Conservation (phyloP, 2,113 vertebrate species). For the Calyptommatus sinebrachiatus region DNA sequence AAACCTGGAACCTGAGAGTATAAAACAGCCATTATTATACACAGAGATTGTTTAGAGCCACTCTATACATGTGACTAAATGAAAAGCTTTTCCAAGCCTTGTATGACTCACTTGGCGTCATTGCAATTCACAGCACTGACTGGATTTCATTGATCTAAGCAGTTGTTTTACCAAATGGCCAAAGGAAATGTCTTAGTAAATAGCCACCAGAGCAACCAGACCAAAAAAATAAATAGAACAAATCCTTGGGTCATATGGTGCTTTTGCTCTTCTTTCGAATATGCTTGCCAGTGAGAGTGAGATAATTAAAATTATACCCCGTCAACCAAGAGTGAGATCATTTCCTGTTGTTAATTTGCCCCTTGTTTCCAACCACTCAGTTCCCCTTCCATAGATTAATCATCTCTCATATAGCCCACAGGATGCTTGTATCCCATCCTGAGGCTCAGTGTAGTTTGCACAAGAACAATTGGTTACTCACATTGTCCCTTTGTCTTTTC, state of each 20-base stretch:
- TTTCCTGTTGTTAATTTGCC: too few relatives aligned
- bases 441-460: too few relatives aligned
- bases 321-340: too few relatives aligned
- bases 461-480: too few relatives aligned
- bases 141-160: not conserved
- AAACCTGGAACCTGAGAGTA: not conserved
- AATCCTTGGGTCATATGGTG: not conserved
- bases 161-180: not conserved
- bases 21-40: not conserved
- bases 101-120: not conserved
- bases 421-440: too few relatives aligned
- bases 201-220: not conserved
- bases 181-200: not conserved
- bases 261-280: not conserved
- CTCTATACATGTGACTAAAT: not conserved
- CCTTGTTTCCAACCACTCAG: too few relatives aligned
- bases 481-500: too few relatives aligned
- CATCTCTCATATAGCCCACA: too few relatives aligned
- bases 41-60: not conserved
- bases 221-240: not conserved
- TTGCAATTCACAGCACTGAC: not conserved
- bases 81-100: not conserved
- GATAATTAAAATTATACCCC: not conserved
- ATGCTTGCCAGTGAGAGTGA: not conserved
- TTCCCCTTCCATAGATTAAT: too few relatives aligned